phyloP scores from a whole-genome alignment of 2,797 vertebrate species.

The Danio choprae region DNA sequence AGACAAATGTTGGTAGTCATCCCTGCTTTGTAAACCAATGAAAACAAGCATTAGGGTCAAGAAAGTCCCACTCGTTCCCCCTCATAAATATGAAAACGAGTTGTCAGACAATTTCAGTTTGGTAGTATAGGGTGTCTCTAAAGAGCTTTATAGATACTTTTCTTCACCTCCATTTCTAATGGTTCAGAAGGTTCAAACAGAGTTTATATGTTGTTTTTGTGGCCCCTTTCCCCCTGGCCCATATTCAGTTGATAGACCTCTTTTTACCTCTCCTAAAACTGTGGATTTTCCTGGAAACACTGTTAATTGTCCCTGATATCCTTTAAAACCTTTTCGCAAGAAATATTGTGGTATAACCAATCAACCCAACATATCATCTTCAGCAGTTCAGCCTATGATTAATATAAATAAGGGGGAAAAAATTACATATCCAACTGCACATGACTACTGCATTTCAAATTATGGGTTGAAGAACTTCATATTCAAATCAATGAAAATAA shows the following conservation, averaged over 20 bases:
- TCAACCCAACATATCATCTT: not conserved
- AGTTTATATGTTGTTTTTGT: not conserved
- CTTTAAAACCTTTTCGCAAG: not conserved
- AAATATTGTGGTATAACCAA: not conserved
- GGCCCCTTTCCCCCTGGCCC: not conserved
- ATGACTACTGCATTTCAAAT: too few species aligned
- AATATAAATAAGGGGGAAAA: too few species aligned
- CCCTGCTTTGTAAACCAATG: conserved; percentile 17
- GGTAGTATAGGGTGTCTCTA: not conserved
- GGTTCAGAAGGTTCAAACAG: conserved; percentile 12
- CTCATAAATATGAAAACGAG: conserved; percentile 20
- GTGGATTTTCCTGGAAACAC: not conserved
- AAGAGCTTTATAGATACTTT: conserved; percentile 1
- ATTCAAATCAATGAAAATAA: too few species aligned
- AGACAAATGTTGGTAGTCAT: conserved; percentile 24
- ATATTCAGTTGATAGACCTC: conserved; percentile 9
- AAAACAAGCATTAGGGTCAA: conserved; percentile 1
- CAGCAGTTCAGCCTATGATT: not conserved
- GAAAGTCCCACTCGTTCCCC: not conserved
- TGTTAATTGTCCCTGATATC: not conserved
- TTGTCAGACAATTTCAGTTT: conserved; percentile 7
- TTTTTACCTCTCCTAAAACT: not conserved
- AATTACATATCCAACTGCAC: too few species aligned
- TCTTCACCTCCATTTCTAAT: not conserved
- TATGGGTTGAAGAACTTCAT: too few species aligned